These are phyloP conservation scores for Sinopyrophorus schimmeli DNA, from an alignment of 2,888 invertebrate species.

Conservation along the genomic window DNA sequence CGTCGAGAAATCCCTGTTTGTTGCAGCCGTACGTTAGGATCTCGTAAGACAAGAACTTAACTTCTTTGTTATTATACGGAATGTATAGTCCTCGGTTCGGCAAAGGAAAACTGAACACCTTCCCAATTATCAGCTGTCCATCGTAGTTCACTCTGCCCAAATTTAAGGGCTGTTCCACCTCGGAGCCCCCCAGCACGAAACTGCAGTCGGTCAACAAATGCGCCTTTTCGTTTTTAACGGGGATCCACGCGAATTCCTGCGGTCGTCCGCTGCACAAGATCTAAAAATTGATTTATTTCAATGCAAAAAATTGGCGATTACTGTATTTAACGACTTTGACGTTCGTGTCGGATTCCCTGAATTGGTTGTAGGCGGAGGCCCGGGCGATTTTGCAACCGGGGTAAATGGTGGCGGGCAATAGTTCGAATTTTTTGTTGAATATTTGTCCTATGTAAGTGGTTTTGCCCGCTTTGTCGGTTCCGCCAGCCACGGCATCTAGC, in stretches of 20 bases:
- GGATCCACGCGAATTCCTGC: constrained; percentile 4
- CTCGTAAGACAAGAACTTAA: constrained; percentile 9
- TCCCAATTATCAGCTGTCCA: constrained; percentile 10
- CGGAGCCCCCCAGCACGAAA: constrained; percentile 11
- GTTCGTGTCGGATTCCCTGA: constrained; percentile 3
- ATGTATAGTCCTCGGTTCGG: constrained; percentile 10
- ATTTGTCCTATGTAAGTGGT: constrained; percentile 15
- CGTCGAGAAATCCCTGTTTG: too few species aligned
- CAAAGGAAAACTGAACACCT: constrained; percentile 11
- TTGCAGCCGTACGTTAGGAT: constrained; percentile 16
- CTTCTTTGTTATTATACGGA: constrained; percentile 5
- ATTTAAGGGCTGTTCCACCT: constrained; percentile 9
- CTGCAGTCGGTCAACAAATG: constrained; percentile 15
- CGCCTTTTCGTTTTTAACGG: constrained; percentile 8
- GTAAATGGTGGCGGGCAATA: constrained; percentile 15
- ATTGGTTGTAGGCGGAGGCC: constrained; percentile 11
- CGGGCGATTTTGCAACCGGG: constrained; percentile 6
- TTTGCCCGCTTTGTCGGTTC: constrained; percentile 9
- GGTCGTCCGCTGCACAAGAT: constrained; percentile 2
- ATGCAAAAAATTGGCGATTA: too few species aligned
- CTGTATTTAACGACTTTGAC: constrained; percentile 6
- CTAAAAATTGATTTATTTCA: too few species aligned
- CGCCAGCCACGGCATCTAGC: constrained; percentile 12
- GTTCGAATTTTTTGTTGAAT: constrained; percentile 8
- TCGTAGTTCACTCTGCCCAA: constrained; percentile 14